Conservation (phyloP, 2,888 invertebrate genomes). For the Suillia variegata region DNA sequence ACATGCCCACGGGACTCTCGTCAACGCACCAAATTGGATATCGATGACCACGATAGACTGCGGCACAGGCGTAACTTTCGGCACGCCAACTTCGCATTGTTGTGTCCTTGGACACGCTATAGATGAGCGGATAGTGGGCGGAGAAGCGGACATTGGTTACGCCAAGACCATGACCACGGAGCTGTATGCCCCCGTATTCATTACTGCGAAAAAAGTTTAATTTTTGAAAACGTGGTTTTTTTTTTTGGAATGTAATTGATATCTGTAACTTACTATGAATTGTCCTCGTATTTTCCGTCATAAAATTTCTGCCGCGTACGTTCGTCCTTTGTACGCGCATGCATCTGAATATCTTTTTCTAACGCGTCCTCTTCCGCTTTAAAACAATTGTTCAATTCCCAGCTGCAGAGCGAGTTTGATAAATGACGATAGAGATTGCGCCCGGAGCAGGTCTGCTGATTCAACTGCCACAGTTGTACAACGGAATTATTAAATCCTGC, state of each 20-base stretch:
- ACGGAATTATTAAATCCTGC: slow-evolving; percentile 58
- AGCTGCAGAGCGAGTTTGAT: slow-evolving; percentile 45
- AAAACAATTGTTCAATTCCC: slow-evolving; percentile 50
- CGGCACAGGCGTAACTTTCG: slow-evolving; percentile 69
- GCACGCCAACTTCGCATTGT: slow-evolving; percentile 79
- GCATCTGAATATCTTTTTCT: slow-evolving; percentile 31
- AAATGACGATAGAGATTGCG: slow-evolving; percentile 50
- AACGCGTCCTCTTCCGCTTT: slow-evolving; percentile 39
- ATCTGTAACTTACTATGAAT: slow-evolving; percentile 56
- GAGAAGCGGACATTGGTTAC: slow-evolving; percentile 68
- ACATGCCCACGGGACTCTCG: slow-evolving; percentile 73
- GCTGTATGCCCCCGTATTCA: slow-evolving; percentile 64
- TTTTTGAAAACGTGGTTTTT: not conserved
- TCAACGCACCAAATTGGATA: slow-evolving; percentile 90
- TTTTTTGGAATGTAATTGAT: not conserved
- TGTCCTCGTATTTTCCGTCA: slow-evolving; percentile 45
- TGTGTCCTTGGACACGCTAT: slow-evolving; percentile 75
- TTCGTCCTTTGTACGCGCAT: not conserved
- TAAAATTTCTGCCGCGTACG: slow-evolving; percentile 32
- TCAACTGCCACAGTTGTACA: slow-evolving; percentile 58
- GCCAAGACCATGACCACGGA: slow-evolving; percentile 78
- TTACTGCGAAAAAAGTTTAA: slow-evolving; percentile 44
- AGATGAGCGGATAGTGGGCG: slow-evolving; percentile 67
- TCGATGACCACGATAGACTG: slow-evolving; percentile 75
- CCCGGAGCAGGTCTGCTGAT: slow-evolving; percentile 51